Evolutionary conservation across 2,113 vertebrate species (phyloP).

Genomic region (Chiloscyllium plagiosum): DNA sequence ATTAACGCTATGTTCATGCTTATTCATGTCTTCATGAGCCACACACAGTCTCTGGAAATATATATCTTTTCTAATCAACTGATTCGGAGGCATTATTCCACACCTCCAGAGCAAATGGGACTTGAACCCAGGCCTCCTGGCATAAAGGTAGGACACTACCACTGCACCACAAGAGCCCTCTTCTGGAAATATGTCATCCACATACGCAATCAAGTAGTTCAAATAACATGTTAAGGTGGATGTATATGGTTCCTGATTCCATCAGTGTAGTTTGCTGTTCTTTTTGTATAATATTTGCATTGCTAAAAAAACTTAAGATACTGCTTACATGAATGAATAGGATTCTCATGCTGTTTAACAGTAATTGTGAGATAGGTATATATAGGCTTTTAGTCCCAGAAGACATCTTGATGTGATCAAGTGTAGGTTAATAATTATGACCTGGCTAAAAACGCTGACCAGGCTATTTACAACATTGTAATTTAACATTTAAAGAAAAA

Average conservation of each 20-base stretch:
- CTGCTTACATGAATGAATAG: neutral
- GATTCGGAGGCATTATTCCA: too few species aligned
- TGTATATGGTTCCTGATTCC: neutral
- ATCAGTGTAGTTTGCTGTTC: neutral
- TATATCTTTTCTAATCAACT: too few species aligned
- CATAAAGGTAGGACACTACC: too few species aligned
- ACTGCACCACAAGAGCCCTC: too few species aligned
- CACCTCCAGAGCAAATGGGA: too few species aligned
- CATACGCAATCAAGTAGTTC: neutral
- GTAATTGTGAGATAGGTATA: neutral
- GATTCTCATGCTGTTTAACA: slow-evolving; percentile 21
- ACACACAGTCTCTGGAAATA: neutral
- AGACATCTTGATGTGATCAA: neutral
- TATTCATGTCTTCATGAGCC: neutral
- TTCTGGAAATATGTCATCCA: neutral
- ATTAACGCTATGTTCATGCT: neutral
- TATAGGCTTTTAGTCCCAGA: neutral
- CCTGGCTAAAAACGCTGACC: neutral
- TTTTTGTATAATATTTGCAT: neutral
- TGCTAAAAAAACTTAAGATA: neutral
- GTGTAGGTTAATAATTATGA: neutral
- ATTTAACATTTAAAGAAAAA: neutral
- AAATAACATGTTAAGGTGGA: neutral
- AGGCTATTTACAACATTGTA: neutral
- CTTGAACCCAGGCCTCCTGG: too few species aligned